Percentiles rank a stretch among this genome's conserved stretches.
Evolutionary conservation across 64 coral and sea anemone species (phyloP).

Genomic region (Porites australiensis): DNA sequence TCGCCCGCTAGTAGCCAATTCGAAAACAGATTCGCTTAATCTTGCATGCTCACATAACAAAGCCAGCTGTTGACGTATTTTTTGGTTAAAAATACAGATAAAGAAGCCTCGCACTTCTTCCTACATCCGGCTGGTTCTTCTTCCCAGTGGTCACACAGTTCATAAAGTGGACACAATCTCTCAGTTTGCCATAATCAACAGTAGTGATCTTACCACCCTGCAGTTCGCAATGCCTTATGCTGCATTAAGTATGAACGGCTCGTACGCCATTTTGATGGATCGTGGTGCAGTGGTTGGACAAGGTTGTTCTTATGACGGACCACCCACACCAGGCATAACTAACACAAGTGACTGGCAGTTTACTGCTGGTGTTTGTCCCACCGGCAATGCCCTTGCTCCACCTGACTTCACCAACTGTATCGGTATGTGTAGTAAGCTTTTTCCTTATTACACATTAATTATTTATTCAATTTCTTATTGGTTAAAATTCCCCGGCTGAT

Average conservation of each 20-base stretch:
- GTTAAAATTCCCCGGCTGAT: too few species aligned
- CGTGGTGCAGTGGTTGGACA: too few species aligned
- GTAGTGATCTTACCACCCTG: not conserved
- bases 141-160: not conserved
- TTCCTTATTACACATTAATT: too few species aligned
- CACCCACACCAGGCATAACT: too few species aligned
- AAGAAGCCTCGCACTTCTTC: conserved; percentile 20
- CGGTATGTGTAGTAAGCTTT: not conserved
- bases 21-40: too few species aligned
- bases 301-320: too few species aligned
- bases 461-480: too few species aligned
- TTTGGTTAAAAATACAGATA: not conserved
- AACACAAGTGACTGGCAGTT: too few species aligned
- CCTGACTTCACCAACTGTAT: not conserved
- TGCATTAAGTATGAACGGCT: conserved; percentile 14
- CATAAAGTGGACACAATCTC: conserved; percentile 29
- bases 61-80: too few species aligned
- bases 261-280: conserved; percentile 32
- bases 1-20: too few species aligned
- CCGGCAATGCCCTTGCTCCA: not conserved
- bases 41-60: too few species aligned
- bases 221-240: not conserved
- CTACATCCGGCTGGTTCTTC: not conserved
- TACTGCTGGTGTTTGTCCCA: not conserved
- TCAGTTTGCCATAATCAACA: not conserved